These are phyloP conservation scores for Ectobius pallidus DNA, from an alignment of 2,888 invertebrate genomes.

Conservation along the genomic window DNA sequence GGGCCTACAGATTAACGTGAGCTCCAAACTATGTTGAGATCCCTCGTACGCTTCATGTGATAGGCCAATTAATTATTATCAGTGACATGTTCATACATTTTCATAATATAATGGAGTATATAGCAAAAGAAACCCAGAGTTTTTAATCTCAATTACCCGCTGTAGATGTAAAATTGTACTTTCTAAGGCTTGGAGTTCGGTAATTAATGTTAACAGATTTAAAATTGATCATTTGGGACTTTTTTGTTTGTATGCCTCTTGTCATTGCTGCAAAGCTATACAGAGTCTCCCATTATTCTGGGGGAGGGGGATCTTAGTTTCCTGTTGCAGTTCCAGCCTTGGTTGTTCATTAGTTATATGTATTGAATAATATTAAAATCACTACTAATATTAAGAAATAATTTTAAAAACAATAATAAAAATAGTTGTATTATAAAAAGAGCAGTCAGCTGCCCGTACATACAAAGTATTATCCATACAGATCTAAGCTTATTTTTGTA, in stretches of 20 bases:
- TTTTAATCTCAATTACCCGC: too few relatives aligned
- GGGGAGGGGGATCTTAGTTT: background rate
- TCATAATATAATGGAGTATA: too few relatives aligned
- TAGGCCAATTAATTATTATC: too few relatives aligned
- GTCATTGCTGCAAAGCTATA: background rate
- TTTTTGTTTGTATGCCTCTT: background rate
- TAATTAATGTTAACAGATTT: background rate
- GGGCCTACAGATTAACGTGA: too few relatives aligned
- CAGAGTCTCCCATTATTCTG: background rate
- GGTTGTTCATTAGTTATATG: background rate
- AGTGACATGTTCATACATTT: too few relatives aligned
- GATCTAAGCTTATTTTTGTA: constrained; percentile 42
- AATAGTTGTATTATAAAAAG: background rate
- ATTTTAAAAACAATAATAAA: background rate
- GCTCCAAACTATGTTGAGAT: too few relatives aligned
- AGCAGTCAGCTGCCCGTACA: background rate
- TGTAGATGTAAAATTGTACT: too few relatives aligned
- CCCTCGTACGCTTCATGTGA: too few relatives aligned
- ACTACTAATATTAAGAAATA: background rate
- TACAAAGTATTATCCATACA: constrained; percentile 31
- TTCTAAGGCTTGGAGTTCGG: too few relatives aligned
- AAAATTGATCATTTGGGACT: background rate
- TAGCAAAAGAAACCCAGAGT: too few relatives aligned
- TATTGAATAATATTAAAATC: background rate
- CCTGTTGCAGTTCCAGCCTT: too few relatives aligned